These are phyloP conservation scores for Anolis sagrei DNA, from an alignment of 2,113 vertebrate genomes.

Conservation along the genomic window DNA sequence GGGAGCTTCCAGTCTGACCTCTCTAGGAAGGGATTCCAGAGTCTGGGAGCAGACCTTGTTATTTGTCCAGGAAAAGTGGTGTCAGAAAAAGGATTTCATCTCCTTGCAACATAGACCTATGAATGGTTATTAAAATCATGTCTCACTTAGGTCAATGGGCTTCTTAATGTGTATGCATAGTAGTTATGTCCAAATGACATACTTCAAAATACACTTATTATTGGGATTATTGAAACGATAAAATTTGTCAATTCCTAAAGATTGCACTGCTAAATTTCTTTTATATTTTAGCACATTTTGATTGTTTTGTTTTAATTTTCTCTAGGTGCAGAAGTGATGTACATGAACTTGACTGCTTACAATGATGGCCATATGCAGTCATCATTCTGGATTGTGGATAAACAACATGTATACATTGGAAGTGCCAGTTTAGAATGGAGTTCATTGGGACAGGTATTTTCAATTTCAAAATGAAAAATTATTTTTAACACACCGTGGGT, in stretches of 20 bases:
- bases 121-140: neutral
- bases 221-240: neutral
- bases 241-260: neutral
- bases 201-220: neutral
- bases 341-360: constrained; percentile 90
- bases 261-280: neutral
- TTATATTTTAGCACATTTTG: neutral
- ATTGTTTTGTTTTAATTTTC: constrained; percentile 48
- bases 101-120: too few species aligned
- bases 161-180: neutral
- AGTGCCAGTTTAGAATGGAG: constrained; percentile 93
- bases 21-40: too few species aligned
- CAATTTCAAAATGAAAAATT: neutral
- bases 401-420: constrained; percentile 92
- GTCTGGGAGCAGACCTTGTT: too few species aligned
- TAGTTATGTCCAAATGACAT: neutral
- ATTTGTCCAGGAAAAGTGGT: too few species aligned
- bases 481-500: neutral
- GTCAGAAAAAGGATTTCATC: too few species aligned
- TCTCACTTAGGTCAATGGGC: neutral
- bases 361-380: constrained; percentile 89
- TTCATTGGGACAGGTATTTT: constrained; percentile 88
- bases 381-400: constrained; percentile 97
- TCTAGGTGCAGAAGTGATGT: constrained; percentile 90
- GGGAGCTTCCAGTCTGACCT: too few species aligned